Conservation (phyloP, 2,888 invertebrate species). For the Sesia apiformis region DNA sequence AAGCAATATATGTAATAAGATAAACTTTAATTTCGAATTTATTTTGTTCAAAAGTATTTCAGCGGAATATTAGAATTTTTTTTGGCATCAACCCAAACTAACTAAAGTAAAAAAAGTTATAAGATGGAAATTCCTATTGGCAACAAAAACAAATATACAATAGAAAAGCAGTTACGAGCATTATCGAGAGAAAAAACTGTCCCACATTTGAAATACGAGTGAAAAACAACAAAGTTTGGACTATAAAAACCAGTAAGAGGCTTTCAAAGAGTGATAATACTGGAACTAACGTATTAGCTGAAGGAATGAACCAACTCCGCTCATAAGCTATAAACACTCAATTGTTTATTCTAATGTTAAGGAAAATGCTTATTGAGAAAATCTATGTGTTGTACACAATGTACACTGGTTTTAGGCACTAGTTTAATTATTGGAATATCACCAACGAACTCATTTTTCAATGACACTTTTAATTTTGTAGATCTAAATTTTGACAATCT, state of each 20-base stretch:
- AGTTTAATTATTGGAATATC: no score
- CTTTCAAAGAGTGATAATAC: conserved; percentile 27
- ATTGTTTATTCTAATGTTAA: conserved; percentile 12
- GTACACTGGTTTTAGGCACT: no score
- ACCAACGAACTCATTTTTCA: no score
- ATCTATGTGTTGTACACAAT: no score
- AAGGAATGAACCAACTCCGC: conserved; percentile 31
- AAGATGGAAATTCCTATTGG: background rate
- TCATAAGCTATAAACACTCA: conserved; percentile 35
- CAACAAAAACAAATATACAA: background rate
- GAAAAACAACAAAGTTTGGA: conserved; percentile 37
- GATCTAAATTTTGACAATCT: no score
- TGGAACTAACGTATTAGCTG: conserved; percentile 42
- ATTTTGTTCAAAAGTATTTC: no score
- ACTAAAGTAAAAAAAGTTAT: background rate
- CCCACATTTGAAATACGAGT: conserved; percentile 32
- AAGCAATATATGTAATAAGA: no score
- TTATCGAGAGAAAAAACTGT: conserved; percentile 25
- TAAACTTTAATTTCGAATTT: no score
- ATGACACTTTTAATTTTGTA: no score
- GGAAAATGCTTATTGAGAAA: no score
- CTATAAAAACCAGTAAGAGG: conserved; percentile 51
- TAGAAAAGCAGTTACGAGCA: background rate
- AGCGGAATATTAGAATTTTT: no score
- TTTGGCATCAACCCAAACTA: background rate